Evolutionary conservation across 64 coral and sea anemone genomes (phyloP).

Genomic region (Dendrophyllia cribrosa): DNA sequence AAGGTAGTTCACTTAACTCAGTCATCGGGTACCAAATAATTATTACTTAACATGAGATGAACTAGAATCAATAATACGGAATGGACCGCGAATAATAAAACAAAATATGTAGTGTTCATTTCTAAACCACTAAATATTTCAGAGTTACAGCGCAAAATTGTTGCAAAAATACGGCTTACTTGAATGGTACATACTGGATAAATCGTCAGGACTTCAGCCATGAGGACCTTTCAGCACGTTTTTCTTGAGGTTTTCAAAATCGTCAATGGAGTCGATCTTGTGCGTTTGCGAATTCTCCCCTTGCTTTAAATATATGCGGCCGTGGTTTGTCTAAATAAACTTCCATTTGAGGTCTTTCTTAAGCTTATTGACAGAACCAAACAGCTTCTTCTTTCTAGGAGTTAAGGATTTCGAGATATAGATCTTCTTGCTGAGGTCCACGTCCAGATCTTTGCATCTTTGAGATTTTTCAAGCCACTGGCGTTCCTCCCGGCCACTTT

Average conservation of each 20-base stretch:
- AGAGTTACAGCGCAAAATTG: background rate
- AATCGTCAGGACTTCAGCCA: background rate
- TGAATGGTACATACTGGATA: background rate
- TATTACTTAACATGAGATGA: background rate
- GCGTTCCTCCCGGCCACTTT: background rate
- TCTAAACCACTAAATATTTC: background rate
- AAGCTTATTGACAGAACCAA: background rate
- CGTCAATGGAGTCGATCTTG: background rate
- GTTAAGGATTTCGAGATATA: background rate
- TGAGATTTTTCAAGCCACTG: background rate
- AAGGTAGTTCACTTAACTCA: background rate
- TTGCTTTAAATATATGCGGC: background rate
- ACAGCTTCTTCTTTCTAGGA: background rate
- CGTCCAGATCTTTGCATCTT: background rate
- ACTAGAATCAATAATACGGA: background rate
- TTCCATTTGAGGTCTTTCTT: background rate
- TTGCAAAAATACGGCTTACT: background rate
- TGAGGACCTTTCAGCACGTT: background rate
- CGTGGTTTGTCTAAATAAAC: background rate
- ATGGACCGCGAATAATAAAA: background rate
- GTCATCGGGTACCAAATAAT: background rate
- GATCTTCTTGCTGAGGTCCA: background rate
- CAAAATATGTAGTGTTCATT: background rate
- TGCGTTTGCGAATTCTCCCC: background rate
- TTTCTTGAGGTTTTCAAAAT: constrained; percentile 7